phyloP scores from a whole-genome alignment of 2,113 vertebrate genomes.

The Xyrauchen texanus region DNA sequence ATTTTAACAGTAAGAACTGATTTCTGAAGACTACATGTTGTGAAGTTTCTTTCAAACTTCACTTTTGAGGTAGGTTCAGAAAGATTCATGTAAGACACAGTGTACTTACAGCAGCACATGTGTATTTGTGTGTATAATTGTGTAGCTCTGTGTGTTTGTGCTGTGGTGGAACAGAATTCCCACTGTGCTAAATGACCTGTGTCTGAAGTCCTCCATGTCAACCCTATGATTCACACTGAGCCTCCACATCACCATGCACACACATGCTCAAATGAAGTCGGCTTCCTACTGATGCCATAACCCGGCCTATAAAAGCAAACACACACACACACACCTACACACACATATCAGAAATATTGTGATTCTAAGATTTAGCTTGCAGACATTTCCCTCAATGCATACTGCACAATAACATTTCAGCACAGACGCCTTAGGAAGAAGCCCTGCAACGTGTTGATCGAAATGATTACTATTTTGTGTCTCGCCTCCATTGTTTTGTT shows the following conservation, averaged over 20 bases:
- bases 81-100: background rate
- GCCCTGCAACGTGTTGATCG: background rate
- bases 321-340: background rate
- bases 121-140: background rate
- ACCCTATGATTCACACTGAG: constrained; percentile 48
- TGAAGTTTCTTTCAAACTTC: background rate
- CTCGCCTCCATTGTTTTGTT: constrained; percentile 23
- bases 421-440: too few species aligned
- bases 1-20: too few species aligned
- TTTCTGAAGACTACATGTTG: too few species aligned
- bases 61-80: background rate
- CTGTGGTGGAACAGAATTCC: constrained; percentile 36
- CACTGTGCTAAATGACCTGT: constrained; percentile 51
- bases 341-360: too few species aligned
- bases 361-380: too few species aligned
- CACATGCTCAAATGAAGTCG: constrained; percentile 29
- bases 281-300: constrained; percentile 28
- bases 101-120: constrained; percentile 24
- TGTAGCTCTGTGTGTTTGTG: constrained; percentile 23
- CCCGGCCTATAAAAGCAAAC: constrained; percentile 2
- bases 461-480: constrained; percentile 25
- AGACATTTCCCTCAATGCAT: background rate
- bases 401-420: background rate
- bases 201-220: constrained; percentile 49
- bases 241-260: constrained; percentile 42